Conservation (phyloP, 2,797 vertebrate genomes). For the Cyclopterus lumpus region DNA sequence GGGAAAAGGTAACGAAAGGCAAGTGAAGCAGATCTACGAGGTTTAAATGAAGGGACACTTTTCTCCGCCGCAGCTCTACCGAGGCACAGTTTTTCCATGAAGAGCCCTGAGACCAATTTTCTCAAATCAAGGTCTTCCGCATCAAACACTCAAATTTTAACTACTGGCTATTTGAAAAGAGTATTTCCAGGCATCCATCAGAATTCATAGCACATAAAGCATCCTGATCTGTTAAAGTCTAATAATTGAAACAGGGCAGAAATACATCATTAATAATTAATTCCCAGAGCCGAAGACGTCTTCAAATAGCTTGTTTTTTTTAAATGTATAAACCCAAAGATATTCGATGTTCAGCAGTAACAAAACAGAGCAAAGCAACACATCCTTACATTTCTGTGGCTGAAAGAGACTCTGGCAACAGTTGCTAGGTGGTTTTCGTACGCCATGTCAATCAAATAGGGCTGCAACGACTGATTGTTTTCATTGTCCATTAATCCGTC, state of each 20-base stretch:
- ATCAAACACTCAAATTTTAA: background rate
- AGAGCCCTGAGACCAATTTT: background rate
- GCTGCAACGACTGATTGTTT: background rate
- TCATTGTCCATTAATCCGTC: background rate
- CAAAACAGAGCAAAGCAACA: constrained; percentile 12
- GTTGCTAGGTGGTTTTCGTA: background rate
- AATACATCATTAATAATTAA: background rate
- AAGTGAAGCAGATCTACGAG: background rate
- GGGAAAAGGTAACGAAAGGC: background rate
- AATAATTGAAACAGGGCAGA: background rate
- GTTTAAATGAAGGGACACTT: background rate
- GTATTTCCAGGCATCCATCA: background rate
- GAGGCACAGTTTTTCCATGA: constrained; percentile 4
- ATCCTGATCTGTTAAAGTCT: background rate
- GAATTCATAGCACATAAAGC: constrained; percentile 1
- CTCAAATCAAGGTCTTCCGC: background rate
- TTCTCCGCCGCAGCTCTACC: background rate
- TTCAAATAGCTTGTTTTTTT: background rate
- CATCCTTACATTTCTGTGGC: background rate
- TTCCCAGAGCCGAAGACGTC: background rate
- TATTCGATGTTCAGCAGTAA: background rate
- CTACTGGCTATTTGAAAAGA: background rate
- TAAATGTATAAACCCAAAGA: background rate
- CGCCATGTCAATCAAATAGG: constrained; percentile 7
- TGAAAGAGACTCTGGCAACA: constrained; percentile 5